Evolutionary conservation across 2,113 vertebrate species (phyloP).

Genomic region (Scomber colias): DNA sequence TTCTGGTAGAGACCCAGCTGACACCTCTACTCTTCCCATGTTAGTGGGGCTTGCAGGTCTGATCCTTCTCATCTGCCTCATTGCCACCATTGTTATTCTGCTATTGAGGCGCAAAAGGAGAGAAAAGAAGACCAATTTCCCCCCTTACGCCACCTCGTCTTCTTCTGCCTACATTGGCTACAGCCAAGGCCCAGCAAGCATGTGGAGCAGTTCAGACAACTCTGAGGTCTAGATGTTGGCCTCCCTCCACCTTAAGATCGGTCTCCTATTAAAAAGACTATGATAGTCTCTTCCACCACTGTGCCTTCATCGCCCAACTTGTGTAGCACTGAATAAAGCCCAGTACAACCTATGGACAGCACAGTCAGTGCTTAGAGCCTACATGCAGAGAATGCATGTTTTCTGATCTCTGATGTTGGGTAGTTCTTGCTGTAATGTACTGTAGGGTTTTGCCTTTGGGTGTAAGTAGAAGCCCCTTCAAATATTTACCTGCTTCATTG

Average conservation of each 20-base stretch:
- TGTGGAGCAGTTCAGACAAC: slow-evolving; percentile 74
- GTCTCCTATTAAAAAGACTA: slow-evolving; percentile 48
- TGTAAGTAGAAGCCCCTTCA: slow-evolving; percentile 30
- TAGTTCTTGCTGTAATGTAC: slow-evolving; percentile 48
- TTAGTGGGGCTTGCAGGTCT: slow-evolving; percentile 79
- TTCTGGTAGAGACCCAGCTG: slow-evolving; percentile 64
- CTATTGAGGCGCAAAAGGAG: slow-evolving; percentile 76
- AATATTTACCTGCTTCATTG: slow-evolving; percentile 31
- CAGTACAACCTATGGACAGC: slow-evolving; percentile 52
- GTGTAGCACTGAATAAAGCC: slow-evolving; percentile 69
- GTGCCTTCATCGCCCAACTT: slow-evolving; percentile 76
- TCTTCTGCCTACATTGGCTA: slow-evolving; percentile 80
- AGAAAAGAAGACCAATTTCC: slow-evolving; percentile 73
- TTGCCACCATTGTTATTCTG: slow-evolving; percentile 67
- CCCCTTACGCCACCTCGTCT: slow-evolving; percentile 81
- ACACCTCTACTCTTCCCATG: slow-evolving; percentile 68
- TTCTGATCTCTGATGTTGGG: slow-evolving; percentile 41
- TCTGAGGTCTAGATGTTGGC: slow-evolving; percentile 81
- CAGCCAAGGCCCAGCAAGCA: slow-evolving; percentile 66
- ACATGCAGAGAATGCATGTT: slow-evolving; percentile 31
- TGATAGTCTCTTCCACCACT: slow-evolving; percentile 65
- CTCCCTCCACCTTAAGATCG: not conserved
- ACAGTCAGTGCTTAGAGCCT: slow-evolving; percentile 48
- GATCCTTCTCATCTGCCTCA: slow-evolving; percentile 78
- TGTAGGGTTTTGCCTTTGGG: slow-evolving; percentile 39